A percentile compares a stretch with the other conserved stretches of the same genome.
Evolutionary conservation across 2,888 invertebrate species (phyloP).

Genomic region (Zeuzera pyrina): DNA sequence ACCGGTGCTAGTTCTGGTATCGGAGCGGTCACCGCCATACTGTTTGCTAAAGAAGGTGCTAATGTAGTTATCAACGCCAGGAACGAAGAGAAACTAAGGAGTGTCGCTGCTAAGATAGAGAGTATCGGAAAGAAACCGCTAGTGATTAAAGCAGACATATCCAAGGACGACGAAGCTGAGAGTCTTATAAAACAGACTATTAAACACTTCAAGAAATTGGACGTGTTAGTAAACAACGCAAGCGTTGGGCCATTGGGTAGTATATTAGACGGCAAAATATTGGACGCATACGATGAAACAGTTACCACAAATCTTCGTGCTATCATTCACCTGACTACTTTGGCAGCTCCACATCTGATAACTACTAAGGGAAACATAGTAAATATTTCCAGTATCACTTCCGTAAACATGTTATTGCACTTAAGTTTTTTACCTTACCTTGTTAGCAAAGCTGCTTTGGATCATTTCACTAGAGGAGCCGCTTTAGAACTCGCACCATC

Average conservation of each 20-base stretch:
- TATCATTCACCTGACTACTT: slow-evolving; percentile 20
- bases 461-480: slow-evolving; percentile 80
- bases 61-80: slow-evolving; percentile 17
- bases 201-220: slow-evolving; percentile 18
- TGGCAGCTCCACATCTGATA: slow-evolving; percentile 22
- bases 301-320: slow-evolving; percentile 26
- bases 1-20: slow-evolving; percentile 23
- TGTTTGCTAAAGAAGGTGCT: slow-evolving; percentile 17
- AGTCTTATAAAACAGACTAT: slow-evolving; percentile 21
- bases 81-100: slow-evolving; percentile 17
- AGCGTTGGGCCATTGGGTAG: slow-evolving; percentile 15
- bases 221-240: slow-evolving; percentile 28
- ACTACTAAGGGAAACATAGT: slow-evolving; percentile 28
- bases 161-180: slow-evolving; percentile 20
- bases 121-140: slow-evolving; percentile 9
- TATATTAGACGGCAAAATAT: slow-evolving; percentile 17
- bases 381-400: slow-evolving; percentile 27
- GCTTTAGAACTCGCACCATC: slow-evolving; percentile 75
- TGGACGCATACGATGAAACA: slow-evolving; percentile 21
- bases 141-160: slow-evolving; percentile 22
- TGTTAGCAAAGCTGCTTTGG: slow-evolving; percentile 80
- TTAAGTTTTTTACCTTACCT: slow-evolving; percentile 61
- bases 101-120: slow-evolving; percentile 13
- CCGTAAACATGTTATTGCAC: slow-evolving; percentile 3
- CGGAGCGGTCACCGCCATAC: slow-evolving; percentile 19